Evolutionary conservation across 2,888 invertebrate species (phyloP), one percentile per base, ranked within the genome.

Genomic region (Ophion ventricosus): DNA sequence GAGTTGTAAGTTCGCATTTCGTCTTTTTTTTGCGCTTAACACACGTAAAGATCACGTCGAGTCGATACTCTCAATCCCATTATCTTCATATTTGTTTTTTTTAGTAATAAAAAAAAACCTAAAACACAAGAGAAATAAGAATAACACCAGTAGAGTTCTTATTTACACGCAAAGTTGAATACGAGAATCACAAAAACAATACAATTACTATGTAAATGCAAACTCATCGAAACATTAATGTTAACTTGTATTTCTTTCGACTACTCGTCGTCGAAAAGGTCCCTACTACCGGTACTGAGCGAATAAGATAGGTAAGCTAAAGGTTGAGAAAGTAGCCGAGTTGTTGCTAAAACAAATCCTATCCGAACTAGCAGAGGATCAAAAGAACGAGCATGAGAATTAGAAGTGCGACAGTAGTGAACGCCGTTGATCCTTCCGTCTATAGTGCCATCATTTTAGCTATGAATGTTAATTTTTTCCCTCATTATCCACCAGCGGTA

Each of bases 231-330:
- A 76, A 63, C 56, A 81, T 81, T 83, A 74, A 86, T 85, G 86
- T 88, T 90, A 91, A 91, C 90, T 74, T 77, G 87, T 84, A 89
- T 89, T 92, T 92, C 86, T 92, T 91, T 90, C 91, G 90, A 91
- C 91, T 87, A 91, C 91, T 90, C 85, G 89, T 90, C 85, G 89
- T 90, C 89, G 87, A 88, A 90, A 93, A 93, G 96, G 96, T 96
- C 96, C 94, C 96, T 96, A 95, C 96, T 97, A 94, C 96, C 96
- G 92, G 96, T 96, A 94, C 95, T 97, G 96, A 96, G 95, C 94
- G 96, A 97, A 95, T 96, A 96, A 95, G 93, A 94, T 93, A 94
- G 93, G 93, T 93, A 93, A 93, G 93, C 94, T 83, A 85, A 86
- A 80, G 86, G 82, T 63, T 75, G 80, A 82, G 49, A 29, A 85